These are phyloP conservation scores for Branchellion lobata DNA, from an alignment of 2,888 invertebrate genomes.

Conservation along the genomic window DNA sequence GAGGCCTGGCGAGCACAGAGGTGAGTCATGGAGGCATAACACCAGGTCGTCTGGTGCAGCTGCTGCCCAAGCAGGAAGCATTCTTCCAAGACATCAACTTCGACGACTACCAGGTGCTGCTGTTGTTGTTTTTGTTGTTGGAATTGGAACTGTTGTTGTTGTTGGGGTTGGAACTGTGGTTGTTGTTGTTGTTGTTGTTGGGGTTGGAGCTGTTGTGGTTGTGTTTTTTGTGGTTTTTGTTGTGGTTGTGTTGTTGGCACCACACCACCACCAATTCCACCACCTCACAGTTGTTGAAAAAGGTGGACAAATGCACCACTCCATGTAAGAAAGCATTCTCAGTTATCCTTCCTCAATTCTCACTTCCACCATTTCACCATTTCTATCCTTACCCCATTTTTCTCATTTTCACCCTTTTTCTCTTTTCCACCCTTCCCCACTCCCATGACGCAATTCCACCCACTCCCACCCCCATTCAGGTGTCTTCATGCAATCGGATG, in stretches of 20 bases:
- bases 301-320: background rate
- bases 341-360: background rate
- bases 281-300: constrained; percentile 1
- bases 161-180: too few species aligned
- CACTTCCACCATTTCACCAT: background rate
- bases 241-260: too few species aligned
- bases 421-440: background rate
- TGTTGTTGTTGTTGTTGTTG: too few species aligned
- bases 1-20: background rate
- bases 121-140: too few species aligned
- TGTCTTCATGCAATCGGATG: background rate
- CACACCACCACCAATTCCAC: background rate
- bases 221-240: too few species aligned
- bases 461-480: too few species aligned
- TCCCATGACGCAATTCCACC: too few species aligned
- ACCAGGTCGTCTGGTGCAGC: background rate
- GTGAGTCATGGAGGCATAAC: background rate
- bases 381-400: too few species aligned
- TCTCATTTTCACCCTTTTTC: too few species aligned
- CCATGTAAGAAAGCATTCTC: background rate
- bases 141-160: too few species aligned
- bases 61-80: background rate
- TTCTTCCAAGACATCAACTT: constrained; percentile 6
- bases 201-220: too few species aligned
- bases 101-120: constrained; percentile 3